phyloP scores from a whole-genome alignment of 1,140 invertebrate genomes.

The Drosophila teissieri region DNA sequence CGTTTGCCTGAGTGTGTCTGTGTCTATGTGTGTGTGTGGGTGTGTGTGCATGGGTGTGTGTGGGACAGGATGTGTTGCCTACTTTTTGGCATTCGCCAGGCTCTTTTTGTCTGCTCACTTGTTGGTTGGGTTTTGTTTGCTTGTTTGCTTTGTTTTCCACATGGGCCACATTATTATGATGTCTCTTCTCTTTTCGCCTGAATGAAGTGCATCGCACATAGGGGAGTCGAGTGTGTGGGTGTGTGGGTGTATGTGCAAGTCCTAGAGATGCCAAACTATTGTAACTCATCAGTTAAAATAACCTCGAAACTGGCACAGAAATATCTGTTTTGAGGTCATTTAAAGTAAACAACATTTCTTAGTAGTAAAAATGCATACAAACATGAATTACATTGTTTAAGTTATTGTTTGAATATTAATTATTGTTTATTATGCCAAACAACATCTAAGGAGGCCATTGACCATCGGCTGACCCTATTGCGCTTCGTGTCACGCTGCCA shows the following conservation, averaged over 20 bases:
- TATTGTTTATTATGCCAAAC: too few species aligned
- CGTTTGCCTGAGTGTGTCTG: neutral
- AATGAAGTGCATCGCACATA: slow-evolving; percentile 60
- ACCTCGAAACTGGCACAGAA: neutral
- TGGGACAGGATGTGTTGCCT: slow-evolving; percentile 34
- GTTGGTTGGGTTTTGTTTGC: slow-evolving; percentile 56
- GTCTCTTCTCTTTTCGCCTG: slow-evolving; percentile 57
- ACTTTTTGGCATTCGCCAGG: slow-evolving; percentile 38
- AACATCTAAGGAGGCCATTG: too few species aligned
- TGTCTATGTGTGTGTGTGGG: neutral
- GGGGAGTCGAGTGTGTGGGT: slow-evolving; percentile 18
- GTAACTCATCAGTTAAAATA: neutral
- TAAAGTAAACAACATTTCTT: too few species aligned
- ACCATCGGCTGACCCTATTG: too few species aligned
- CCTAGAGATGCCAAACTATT: slow-evolving; percentile 16
- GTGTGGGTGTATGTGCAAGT: slow-evolving; percentile 1
- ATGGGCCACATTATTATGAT: slow-evolving; percentile 70
- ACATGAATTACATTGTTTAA: too few species aligned
- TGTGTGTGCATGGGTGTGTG: slow-evolving; percentile 3
- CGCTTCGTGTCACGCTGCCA: slow-evolving; percentile 32
- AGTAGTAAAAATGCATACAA: too few species aligned
- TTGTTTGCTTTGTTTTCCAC: slow-evolving; percentile 66
- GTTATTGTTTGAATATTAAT: too few species aligned
- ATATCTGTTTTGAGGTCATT: too few species aligned
- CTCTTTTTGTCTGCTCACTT: slow-evolving; percentile 55